Conservation (phyloP, 2,888 invertebrate genomes). For the Lathronympha strigana region DNA sequence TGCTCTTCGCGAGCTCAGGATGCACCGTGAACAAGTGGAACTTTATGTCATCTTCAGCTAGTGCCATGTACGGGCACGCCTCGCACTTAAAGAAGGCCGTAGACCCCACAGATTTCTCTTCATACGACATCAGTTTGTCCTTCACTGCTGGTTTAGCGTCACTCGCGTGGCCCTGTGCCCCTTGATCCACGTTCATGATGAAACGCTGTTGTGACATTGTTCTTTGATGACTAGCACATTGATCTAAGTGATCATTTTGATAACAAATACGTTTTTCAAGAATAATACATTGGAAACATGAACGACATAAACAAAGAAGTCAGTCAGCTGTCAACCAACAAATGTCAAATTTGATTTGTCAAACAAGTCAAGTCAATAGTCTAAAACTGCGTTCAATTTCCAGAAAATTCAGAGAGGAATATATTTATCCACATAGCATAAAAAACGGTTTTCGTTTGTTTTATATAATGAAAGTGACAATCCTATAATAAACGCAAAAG, state of each 20-base stretch:
- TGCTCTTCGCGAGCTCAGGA: slow-evolving; percentile 77
- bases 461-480: too few relatives aligned
- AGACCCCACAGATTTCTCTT: slow-evolving; percentile 78
- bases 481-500: too few relatives aligned
- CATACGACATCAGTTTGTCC: slow-evolving; percentile 78
- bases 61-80: slow-evolving; percentile 82
- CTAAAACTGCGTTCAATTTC: neutral
- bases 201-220: slow-evolving; percentile 61
- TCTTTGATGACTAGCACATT: neutral
- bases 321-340: neutral
- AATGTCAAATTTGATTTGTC: slow-evolving; percentile 11
- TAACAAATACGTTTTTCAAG: neutral
- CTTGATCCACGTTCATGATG: slow-evolving; percentile 58
- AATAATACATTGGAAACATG: slow-evolving; percentile 11
- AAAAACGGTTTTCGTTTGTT: too few relatives aligned
- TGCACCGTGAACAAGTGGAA: slow-evolving; percentile 80
- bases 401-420: neutral
- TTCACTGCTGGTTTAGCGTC: slow-evolving; percentile 59
- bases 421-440: neutral
- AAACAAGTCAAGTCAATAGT: neutral
- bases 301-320: slow-evolving; percentile 20
- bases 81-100: slow-evolving; percentile 82
- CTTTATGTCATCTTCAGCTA: slow-evolving; percentile 80
- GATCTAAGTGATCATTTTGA: slow-evolving; percentile 24
- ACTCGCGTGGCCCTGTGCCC: slow-evolving; percentile 48